phyloP scores from a whole-genome alignment of 53 echinoderm and acorn worm genomes.

The Holothuria leucospilota region DNA sequence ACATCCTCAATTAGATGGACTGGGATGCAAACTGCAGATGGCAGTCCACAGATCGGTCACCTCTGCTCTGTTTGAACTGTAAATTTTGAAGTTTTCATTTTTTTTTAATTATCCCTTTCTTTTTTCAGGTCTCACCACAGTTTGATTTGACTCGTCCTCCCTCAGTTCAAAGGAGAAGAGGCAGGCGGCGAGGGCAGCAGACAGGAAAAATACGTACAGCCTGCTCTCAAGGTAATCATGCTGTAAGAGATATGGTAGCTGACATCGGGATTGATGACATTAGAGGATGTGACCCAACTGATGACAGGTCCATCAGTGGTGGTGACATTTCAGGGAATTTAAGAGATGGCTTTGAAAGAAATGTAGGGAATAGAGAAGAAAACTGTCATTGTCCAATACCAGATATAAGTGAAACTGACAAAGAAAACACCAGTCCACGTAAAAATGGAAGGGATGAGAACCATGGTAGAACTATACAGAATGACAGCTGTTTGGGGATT shows the following conservation, averaged over 20 bases:
- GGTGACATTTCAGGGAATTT: no score
- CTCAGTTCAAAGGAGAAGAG: conserved; percentile 54
- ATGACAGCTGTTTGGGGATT: neutral
- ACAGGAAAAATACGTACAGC: conserved; percentile 42
- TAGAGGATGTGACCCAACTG: neutral
- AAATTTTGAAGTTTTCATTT: no score
- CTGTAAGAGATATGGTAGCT: neutral
- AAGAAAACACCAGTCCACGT: neutral
- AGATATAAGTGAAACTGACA: neutral
- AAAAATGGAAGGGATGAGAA: neutral
- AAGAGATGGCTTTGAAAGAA: no score
- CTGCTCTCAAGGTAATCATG: conserved; percentile 2
- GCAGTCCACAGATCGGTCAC: no score
- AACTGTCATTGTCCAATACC: neutral
- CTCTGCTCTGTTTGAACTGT: no score
- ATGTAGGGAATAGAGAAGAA: no score
- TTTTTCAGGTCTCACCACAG: conserved; percentile 83
- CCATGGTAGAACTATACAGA: no score
- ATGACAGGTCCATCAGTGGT: neutral
- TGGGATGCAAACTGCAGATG: no score
- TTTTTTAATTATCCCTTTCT: neutral
- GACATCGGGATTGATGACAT: neutral
- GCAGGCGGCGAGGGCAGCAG: conserved; percentile 24
- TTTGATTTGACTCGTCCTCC: conserved; percentile 65
- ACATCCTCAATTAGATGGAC: no score